Evolutionary conservation across 92 coral and sea anemone genomes (phyloP).

Genomic region (Actinernus sp.): DNA sequence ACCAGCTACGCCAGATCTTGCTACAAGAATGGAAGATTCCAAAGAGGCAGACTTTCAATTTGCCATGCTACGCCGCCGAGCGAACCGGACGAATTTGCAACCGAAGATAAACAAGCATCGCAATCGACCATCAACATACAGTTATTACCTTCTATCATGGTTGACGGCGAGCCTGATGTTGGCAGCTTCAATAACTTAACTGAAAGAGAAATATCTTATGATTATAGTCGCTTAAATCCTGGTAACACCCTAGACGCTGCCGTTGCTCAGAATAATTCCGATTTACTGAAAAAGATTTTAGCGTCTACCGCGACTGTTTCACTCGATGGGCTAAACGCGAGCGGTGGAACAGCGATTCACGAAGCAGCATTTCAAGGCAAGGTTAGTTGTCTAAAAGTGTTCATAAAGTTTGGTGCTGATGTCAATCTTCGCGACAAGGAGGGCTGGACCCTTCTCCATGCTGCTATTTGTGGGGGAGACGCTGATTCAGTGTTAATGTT

Average conservation of each 20-base stretch:
- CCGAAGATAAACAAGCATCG: constrained; percentile 17
- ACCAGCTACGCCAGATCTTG: too few species aligned
- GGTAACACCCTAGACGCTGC: constrained; percentile 85
- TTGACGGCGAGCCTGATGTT: constrained; percentile 5
- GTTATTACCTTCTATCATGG: constrained; percentile 16
- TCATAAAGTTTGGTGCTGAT: constrained; percentile 71
- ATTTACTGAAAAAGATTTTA: constrained; percentile 59
- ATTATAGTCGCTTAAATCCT: constrained; percentile 61
- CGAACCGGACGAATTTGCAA: too few species aligned
- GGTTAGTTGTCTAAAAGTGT: constrained; percentile 64
- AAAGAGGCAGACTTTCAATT: too few species aligned
- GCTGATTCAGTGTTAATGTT: constrained; percentile 58
- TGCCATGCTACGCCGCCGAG: too few species aligned
- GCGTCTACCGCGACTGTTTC: constrained; percentile 66
- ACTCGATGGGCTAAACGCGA: constrained; percentile 65
- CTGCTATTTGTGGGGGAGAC: constrained; percentile 91
- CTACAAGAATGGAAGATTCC: too few species aligned
- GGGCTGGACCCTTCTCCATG: constrained; percentile 92
- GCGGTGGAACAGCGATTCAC: constrained; percentile 89
- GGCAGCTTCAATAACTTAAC: too few species aligned
- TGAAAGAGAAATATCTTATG: constrained; percentile 5
- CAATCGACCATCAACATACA: constrained; percentile 11
- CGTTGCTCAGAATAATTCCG: constrained; percentile 75
- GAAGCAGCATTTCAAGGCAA: constrained; percentile 93
- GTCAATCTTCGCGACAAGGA: constrained; percentile 77